Evolutionary conservation across 2,888 invertebrate genomes (phyloP).

Genomic region (Colostygia pectinataria): DNA sequence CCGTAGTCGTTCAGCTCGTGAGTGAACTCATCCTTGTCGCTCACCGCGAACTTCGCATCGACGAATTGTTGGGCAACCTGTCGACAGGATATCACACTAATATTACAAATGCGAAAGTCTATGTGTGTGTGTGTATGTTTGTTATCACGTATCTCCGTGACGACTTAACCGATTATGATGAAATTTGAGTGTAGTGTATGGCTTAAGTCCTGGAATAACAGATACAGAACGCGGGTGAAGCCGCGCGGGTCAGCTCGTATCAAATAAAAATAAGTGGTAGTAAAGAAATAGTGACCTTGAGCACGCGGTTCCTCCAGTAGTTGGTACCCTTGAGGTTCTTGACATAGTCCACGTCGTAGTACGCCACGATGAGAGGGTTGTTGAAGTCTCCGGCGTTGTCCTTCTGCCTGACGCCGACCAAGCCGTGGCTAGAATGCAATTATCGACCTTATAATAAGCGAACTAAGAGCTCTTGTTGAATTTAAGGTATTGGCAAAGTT

Average conservation of each 20-base stretch:
- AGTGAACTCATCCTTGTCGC: slow-evolving; percentile 96
- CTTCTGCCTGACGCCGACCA: slow-evolving; percentile 94
- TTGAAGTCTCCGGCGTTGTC: slow-evolving; percentile 93
- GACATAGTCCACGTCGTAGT: slow-evolving; percentile 96
- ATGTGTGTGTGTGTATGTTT: too few relatives aligned
- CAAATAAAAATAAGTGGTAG: too few relatives aligned
- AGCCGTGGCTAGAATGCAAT: slow-evolving; percentile 90
- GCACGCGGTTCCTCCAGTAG: slow-evolving; percentile 98
- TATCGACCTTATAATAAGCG: too few relatives aligned
- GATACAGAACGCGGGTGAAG: too few relatives aligned
- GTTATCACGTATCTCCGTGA: too few relatives aligned
- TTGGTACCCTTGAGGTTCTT: slow-evolving; percentile 99
- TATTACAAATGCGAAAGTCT: too few relatives aligned
- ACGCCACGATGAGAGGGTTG: slow-evolving; percentile 95
- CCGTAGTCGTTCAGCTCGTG: slow-evolving; percentile 98
- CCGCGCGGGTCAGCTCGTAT: too few relatives aligned
- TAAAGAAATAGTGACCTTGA: slow-evolving; percentile 85
- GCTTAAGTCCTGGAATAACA: too few relatives aligned
- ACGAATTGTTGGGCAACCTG: slow-evolving; percentile 88
- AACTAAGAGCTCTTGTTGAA: too few relatives aligned
- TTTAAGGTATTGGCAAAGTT: too few relatives aligned
- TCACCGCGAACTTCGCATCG: slow-evolving; percentile 92
- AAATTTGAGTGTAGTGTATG: too few relatives aligned
- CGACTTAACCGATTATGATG: too few relatives aligned
- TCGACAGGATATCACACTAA: not conserved